These are phyloP conservation scores for Carollia perspicillata DNA, from an alignment of 2,113 vertebrate species.

Conservation along the genomic window DNA sequence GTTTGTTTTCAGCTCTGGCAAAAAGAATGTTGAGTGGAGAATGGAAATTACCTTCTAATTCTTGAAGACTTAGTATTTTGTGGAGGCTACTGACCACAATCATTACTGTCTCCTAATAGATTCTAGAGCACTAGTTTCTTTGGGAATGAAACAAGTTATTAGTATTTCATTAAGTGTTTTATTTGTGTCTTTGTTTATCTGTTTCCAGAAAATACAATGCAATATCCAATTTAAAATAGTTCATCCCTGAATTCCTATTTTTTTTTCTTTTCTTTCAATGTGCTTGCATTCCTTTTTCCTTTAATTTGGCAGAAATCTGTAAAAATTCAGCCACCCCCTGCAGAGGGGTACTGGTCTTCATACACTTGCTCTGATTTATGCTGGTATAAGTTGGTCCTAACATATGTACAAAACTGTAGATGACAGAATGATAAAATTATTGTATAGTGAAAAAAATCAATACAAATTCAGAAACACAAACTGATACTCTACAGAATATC, in stretches of 20 bases:
- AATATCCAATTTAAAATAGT: background rate
- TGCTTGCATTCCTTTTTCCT: background rate
- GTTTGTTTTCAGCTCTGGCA: background rate
- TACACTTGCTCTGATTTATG: background rate
- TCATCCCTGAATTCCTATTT: background rate
- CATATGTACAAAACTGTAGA: background rate
- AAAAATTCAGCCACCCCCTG: background rate
- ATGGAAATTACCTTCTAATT: background rate
- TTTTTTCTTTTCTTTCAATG: background rate
- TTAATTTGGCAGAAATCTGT: background rate
- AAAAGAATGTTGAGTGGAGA: background rate
- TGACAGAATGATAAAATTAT: background rate
- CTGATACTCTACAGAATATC: background rate
- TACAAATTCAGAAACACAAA: background rate
- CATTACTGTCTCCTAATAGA: background rate
- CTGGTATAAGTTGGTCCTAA: background rate
- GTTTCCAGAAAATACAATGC: background rate
- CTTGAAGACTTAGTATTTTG: background rate
- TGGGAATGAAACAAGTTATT: background rate
- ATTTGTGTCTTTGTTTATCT: background rate
- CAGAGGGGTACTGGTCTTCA: background rate
- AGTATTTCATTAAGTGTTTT: background rate
- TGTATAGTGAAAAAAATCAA: background rate
- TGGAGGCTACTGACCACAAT: background rate
- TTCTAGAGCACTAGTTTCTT: background rate